Evolutionary conservation across 2,888 invertebrate genomes (phyloP), one percentile per base, ranked within the genome.

Genomic region (Tetanocera ferruginea): DNA sequence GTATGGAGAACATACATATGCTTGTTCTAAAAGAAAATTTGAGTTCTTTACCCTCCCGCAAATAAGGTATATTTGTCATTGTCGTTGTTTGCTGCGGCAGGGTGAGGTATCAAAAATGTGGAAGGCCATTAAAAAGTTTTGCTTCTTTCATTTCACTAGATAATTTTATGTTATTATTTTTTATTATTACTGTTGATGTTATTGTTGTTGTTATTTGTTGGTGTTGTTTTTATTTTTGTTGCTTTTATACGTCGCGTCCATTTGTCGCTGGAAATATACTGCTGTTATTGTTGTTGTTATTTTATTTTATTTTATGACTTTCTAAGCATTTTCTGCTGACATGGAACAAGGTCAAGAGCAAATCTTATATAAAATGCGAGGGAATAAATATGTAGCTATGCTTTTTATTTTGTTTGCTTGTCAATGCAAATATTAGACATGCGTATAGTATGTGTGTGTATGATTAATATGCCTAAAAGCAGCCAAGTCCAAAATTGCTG

Each of bases 321-420:
- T 73, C 73, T 62, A 73, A 60, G 73, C 57, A 72, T 28, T 73
- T 73, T 62, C 49, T 62, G 72, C 49, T 73, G 62, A 62, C 73
- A 60, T 17, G 34, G 43, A 73, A 73, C 60, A 73, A 73, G 73
- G 73, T 73, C 73, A 73, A 73, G 73, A 73, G 60, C 73, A 49
- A 73, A 62, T 73, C 62, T 72, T 19, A 43, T 43, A 31, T 31
- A 28, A 25, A 43, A 43, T 11, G 43, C 43, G 11, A 43, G 43
- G 11, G 43, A 43, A 43, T 43, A 43, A 43, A 43, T n/a, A 43
- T 14, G 11, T 31, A 31, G 3, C 3, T 11, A 11, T 43, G 43
- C 14, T 11, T 11, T 11, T 43, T 43, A 11, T 11, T 43, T 11
- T 43, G 6, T 43, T 37, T 37, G 37, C 8, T 6, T 6, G 37